These are phyloP conservation scores for Ceratosolen fusciceps DNA, from an alignment of 1,140 invertebrate genomes.

Conservation along the genomic window DNA sequence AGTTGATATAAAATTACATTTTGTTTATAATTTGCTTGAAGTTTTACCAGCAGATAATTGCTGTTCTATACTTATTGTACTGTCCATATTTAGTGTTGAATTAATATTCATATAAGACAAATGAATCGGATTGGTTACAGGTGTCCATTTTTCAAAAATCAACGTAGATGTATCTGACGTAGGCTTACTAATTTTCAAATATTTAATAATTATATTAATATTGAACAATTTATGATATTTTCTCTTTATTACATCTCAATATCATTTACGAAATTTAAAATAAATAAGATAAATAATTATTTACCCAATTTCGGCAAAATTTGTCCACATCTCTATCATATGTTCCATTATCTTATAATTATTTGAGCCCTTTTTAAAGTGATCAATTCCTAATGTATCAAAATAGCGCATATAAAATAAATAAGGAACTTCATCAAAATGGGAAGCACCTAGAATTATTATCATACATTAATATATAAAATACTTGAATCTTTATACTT, in stretches of 20 bases:
- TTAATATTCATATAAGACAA: conserved; percentile 52
- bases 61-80: conserved; percentile 34
- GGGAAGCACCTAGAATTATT: conserved; percentile 54
- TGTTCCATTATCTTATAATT: conserved; percentile 32
- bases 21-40: conserved; percentile 18
- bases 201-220: background rate
- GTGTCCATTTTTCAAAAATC: conserved; percentile 49
- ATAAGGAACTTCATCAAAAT: conserved; percentile 59
- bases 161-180: conserved; percentile 46
- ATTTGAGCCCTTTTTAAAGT: background rate
- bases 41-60: conserved; percentile 41
- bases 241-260: background rate
- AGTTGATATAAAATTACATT: background rate
- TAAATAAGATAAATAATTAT: background rate
- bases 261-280: background rate
- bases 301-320: conserved; percentile 57
- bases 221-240: background rate
- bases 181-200: conserved; percentile 51
- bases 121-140: conserved; percentile 27
- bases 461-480: too few species aligned
- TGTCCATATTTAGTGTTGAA: conserved; percentile 46
- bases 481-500: too few species aligned
- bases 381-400: conserved; percentile 39
- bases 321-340: conserved; percentile 57
- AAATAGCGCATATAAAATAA: conserved; percentile 48